phyloP scores from a whole-genome alignment of 2,797 vertebrate species.

The Pachyuromys duprasi region DNA sequence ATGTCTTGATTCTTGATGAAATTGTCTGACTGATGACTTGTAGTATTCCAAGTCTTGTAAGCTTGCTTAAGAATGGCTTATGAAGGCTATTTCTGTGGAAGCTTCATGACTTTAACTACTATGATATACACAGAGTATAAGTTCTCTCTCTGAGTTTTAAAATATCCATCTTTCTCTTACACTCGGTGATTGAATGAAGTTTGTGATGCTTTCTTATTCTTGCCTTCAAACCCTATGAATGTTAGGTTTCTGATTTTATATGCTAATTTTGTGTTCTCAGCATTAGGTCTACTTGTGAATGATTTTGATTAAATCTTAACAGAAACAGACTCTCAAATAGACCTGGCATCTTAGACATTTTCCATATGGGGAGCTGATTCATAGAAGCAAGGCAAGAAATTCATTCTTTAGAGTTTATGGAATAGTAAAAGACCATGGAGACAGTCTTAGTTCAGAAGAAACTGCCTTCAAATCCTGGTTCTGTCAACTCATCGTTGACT shows the following conservation, averaged over 20 bases:
- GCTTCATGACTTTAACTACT: background rate
- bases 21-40: background rate
- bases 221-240: background rate
- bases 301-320: conserved; percentile 56
- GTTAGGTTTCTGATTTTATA: conserved; percentile 40
- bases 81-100: background rate
- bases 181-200: background rate
- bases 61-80: background rate
- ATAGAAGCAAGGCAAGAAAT: conserved; percentile 51
- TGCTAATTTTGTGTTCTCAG: conserved; percentile 57
- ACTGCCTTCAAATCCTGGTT: background rate
- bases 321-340: conserved; percentile 56
- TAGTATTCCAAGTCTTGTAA: background rate
- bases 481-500: background rate
- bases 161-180: background rate
- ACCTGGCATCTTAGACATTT: conserved; percentile 52
- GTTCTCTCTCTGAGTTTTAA: background rate
- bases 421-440: background rate
- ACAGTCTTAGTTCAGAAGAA: background rate
- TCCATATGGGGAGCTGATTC: conserved; percentile 12
- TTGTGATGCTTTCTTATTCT: background rate
- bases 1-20: background rate
- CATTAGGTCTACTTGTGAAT: conserved; percentile 37
- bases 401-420: background rate
- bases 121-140: too few species aligned